Base-by-base conservation (phyloP, 2,888 invertebrate species). In the Camponotus fellah region DNA sequence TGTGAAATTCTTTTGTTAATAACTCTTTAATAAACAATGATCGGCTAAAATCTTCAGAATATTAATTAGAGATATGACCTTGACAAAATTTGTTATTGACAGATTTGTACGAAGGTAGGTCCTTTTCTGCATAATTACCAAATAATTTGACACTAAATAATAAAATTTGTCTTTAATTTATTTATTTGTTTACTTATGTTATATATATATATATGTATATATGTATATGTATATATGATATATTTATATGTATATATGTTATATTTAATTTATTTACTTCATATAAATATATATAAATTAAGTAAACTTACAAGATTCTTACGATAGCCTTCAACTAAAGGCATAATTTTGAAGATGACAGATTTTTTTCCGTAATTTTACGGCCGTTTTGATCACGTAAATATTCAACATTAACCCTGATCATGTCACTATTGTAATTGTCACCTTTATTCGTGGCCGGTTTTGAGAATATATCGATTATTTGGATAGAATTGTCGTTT, bases 281-380 rank as follows among this genome's bases (percentile, higher is more conserved):
- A 46, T 26, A 14, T 5, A 40, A 40, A 72, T 6, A 6, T 64
- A 0, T 34, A 14, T 64, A 26, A 21, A 10, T 58, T 34, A 37
- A 14, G n/a, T 10, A 1, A 77, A 85, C 88, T 87, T 85, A 94
- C 94, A 87, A 94, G 10, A 0, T 91, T 90, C 12, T 95, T 94
- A 3, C 95, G 94, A 49, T 95, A 60, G 26, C 95, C 91, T 92
- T 95, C 56, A 9, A 93, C 91, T 60, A 95, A 94, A 32, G 96
- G 96, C 10, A 94, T 91, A 4, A 95, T 90, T 83, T 95, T 95
- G 6, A 93, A 79, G 26, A 95, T 91, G 4, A 94, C 62, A 0
- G 93, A 82, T 84, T 62, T 92, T 53, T 93, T 58, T 92, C 89
- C 10, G 79, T 88, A 40, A 88, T 82, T 37, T 17, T 58, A 90